phyloP scores from a whole-genome alignment of 2,797 vertebrate genomes.

The Notolepis coatsorum region DNA sequence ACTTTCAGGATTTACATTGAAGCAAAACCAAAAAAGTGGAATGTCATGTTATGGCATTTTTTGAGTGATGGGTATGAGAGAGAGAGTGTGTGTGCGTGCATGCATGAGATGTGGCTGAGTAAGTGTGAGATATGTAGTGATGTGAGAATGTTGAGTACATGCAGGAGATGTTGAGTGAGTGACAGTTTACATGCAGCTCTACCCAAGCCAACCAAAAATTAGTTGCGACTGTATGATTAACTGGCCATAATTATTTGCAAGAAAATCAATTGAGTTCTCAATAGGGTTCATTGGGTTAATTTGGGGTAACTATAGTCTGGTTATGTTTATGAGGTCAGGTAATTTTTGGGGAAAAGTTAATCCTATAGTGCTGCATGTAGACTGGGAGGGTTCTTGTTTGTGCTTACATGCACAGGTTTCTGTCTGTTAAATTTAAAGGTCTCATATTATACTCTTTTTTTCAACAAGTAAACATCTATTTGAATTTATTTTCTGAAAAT shows the following conservation, averaged over 20 bases:
- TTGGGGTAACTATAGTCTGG: not conserved
- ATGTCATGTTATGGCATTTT: slow-evolving; percentile 17
- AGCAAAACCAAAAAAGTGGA: slow-evolving; percentile 80
- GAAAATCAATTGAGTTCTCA: not conserved
- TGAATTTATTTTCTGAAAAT: too few species aligned
- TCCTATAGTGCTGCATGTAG: slow-evolving; percentile 37
- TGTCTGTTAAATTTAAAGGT: too few species aligned
- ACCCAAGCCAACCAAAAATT: not conserved
- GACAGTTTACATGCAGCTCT: slow-evolving; percentile 46
- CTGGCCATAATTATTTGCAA: not conserved
- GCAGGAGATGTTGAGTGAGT: not conserved
- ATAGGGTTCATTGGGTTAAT: not conserved
- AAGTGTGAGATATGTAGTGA: not conserved
- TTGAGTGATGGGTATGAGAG: not conserved
- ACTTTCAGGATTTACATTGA: slow-evolving; percentile 77
- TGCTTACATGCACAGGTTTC: slow-evolving; percentile 20
- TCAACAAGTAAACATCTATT: too few species aligned
- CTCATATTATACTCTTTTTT: too few species aligned
- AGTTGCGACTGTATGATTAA: not conserved
- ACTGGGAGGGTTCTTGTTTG: not conserved
- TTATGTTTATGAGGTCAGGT: not conserved
- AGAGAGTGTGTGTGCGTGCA: not conserved
- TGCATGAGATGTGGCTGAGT: not conserved
- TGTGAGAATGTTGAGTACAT: not conserved
- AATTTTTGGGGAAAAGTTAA: not conserved